Percentiles rank a stretch among this genome's conserved stretches.
phyloP scores from a whole-genome alignment of 2,888 invertebrate species.

The Gastracanthus pulcherrimus region DNA sequence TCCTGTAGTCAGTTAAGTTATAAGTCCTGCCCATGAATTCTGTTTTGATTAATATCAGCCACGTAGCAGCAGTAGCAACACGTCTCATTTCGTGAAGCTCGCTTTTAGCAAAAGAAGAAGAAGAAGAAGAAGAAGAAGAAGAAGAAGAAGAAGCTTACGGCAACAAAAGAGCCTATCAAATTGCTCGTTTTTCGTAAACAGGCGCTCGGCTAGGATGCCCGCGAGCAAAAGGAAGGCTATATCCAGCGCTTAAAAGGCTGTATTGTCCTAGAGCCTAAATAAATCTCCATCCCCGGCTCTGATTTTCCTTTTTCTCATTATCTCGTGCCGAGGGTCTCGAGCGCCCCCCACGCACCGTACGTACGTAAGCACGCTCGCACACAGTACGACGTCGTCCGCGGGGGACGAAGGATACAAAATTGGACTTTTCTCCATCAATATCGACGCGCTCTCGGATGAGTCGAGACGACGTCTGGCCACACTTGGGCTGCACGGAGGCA shows the following conservation, averaged over 20 bases:
- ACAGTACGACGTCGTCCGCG: neutral
- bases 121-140: neutral
- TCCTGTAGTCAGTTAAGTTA: too few relatives aligned
- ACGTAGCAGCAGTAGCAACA: neutral
- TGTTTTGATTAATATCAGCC: neutral
- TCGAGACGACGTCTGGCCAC: neutral
- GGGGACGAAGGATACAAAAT: neutral
- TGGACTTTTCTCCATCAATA: conserved; percentile 3
- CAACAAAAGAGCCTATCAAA: neutral
- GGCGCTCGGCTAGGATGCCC: neutral
- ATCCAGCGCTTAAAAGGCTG: conserved; percentile 6
- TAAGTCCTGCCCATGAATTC: neutral
- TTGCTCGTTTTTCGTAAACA: neutral
- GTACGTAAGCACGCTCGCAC: neutral
- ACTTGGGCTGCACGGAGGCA: too few relatives aligned
- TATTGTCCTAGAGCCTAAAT: conserved; percentile 19
- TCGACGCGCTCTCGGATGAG: neutral
- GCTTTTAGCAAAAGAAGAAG: neutral
- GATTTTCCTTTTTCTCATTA: conserved; percentile 21
- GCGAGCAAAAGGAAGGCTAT: neutral
- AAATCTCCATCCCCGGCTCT: conserved; percentile 1
- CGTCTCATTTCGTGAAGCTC: neutral
- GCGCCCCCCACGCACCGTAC: neutral
- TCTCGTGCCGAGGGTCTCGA: neutral
- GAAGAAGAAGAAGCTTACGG: neutral